Evolutionary conservation across 1,140 invertebrate genomes (phyloP).

Genomic region (Rhynchophorus ferrugineus): DNA sequence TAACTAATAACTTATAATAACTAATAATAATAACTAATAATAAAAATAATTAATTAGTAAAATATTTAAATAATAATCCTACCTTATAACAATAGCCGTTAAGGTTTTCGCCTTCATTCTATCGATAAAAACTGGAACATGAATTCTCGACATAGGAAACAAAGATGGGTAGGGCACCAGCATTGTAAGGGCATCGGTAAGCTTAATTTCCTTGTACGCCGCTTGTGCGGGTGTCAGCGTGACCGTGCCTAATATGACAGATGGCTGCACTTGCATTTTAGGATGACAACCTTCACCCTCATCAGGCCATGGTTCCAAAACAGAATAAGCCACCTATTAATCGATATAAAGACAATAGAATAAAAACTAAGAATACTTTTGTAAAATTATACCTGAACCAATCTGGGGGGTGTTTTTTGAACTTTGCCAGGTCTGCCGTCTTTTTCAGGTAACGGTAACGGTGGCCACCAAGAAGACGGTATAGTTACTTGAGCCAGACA

Average conservation of each 20-base stretch:
- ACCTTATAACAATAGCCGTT: slow-evolving; percentile 77
- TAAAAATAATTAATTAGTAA: too few species aligned
- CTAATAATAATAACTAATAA: too few species aligned
- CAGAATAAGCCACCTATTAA: slow-evolving; percentile 62
- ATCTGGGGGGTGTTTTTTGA: slow-evolving; percentile 57
- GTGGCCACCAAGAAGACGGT: slow-evolving; percentile 83
- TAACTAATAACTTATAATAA: too few species aligned
- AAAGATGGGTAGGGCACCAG: slow-evolving; percentile 79
- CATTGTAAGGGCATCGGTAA: slow-evolving; percentile 72
- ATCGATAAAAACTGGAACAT: slow-evolving; percentile 79
- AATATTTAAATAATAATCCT: too few species aligned
- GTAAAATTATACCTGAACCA: slow-evolving; percentile 48
- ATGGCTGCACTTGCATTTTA: slow-evolving; percentile 68
- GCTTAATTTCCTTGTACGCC: slow-evolving; percentile 71
- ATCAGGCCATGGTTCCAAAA: slow-evolving; percentile 65
- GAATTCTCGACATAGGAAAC: slow-evolving; percentile 79
- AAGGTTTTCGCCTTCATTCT: slow-evolving; percentile 54
- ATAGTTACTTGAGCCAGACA: slow-evolving; percentile 77
- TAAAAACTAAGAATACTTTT: not conserved
- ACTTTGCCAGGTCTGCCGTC: slow-evolving; percentile 47
- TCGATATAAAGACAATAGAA: not conserved
- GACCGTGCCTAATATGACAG: slow-evolving; percentile 62
- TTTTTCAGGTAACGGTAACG: slow-evolving; percentile 52
- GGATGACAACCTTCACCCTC: slow-evolving; percentile 61
- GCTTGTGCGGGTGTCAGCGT: slow-evolving; percentile 67